Base-by-base conservation (phyloP, 2,797 vertebrate genomes). In the Kryptolebias ocellatus region DNA sequence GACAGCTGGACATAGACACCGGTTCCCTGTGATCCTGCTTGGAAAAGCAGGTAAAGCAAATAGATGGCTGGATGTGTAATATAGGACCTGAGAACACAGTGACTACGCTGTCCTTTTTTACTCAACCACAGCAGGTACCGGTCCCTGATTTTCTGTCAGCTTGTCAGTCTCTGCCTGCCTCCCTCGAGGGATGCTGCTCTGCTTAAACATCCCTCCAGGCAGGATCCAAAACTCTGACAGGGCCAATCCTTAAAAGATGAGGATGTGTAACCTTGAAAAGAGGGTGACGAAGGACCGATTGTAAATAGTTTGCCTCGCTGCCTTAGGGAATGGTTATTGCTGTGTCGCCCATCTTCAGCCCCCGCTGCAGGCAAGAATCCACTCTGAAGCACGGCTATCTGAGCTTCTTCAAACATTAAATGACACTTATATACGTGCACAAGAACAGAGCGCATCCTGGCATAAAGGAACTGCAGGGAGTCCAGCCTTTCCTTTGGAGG, bases 141-240 rank as follows among this genome's bases (percentile, higher is more conserved):
- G 53, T 64, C 54, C 59, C 60, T 34, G 45, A 80, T 74, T 79
- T 55, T 72, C 68, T 79, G 80, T 83, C 79, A 76, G 63, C 59
- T 71, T 71, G 76, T 86, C 81, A 83, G 80, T 86, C 72, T 81
- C 24, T 69, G 45, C 52, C 59, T 72, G 46, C 49, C 37, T 53
- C 59, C 53, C 81, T 57, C 53, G 17, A 2, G 61, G 77, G 78
- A 53, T 60, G 67, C 79, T 74, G 77, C 83, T 47, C 60, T 70
- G 75, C 76, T 70, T 81, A 86, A 90, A 84, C 81, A 76, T 72
- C 87, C 84, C 87, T 67, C 65, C 78, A 83, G 90, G 83, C 87
- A 60, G 64, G 62, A 88, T 74, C 77, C 80, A 60, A 70, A 68
- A 67, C 64, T 68, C 66, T 81, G 80, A 79, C 73, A 67, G 77